Conservation (phyloP, 2,113 vertebrate genomes). For the Chionis minor region DNA sequence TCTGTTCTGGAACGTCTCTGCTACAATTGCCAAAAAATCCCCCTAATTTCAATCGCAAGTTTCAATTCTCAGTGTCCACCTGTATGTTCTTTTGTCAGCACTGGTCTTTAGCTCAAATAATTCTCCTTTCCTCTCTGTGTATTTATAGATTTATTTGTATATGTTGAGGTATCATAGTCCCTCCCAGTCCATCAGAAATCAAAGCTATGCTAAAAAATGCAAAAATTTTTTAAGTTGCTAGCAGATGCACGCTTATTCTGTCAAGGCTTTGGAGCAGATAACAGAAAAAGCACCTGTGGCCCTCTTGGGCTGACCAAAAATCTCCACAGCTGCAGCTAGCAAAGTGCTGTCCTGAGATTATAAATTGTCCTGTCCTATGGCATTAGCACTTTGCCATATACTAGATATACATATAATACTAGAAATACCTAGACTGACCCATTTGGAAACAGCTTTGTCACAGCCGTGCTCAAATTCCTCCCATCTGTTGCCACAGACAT, state of each 20-base stretch:
- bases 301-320: not conserved
- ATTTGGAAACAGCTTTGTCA: constrained; percentile 10
- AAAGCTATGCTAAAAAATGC: not conserved
- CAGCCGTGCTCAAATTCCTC: not conserved
- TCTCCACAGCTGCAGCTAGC: not conserved
- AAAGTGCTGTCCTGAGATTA: not conserved
- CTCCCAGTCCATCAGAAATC: not conserved
- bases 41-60: not conserved
- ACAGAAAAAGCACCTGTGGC: not conserved
- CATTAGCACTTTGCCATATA: not conserved
- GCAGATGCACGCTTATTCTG: not conserved
- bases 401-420: not conserved
- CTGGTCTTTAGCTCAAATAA: not conserved
- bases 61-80: not conserved
- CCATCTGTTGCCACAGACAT: constrained; percentile 26
- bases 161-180: not conserved
- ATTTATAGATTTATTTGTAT: not conserved
- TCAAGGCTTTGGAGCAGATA: not conserved
- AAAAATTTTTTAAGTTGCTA: not conserved
- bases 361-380: not conserved
- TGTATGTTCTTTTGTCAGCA: not conserved
- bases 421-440: not conserved
- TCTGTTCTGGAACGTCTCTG: not conserved
- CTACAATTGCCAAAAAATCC: not conserved
- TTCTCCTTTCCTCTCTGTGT: not conserved